Base-by-base conservation (phyloP, 2,113 vertebrate genomes). In the Rallus limicola region DNA sequence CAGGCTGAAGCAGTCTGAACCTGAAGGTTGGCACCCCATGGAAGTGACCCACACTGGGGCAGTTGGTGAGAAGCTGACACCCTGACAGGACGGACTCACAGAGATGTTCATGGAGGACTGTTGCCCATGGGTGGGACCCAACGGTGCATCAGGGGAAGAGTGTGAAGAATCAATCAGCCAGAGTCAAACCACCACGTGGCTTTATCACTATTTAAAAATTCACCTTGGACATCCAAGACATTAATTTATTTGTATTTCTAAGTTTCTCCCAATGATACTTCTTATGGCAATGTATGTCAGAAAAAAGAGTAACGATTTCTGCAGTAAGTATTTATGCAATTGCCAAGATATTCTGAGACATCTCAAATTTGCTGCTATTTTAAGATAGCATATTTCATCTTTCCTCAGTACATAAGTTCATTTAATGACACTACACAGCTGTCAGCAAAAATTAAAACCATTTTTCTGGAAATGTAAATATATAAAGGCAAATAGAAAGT, bases 171-270 rank as follows among this genome's bases (percentile, higher is more conserved):
- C 44, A 46, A 46, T 46, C 44, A 46, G 44, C 44, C 44, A 46
- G 17, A 19, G 17, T 46, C 44, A 19, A 46, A 46, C 44, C 44
- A 46, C 44, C 5, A 16, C 29, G 20, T 56, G 71, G 40, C 13
- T 52, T 11, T 12, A 46, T 21, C 34, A 23, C 13, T 40, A 13
- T 50, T 78, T 52, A 12, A 86, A 92, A 86, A 38, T 56, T 78
- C 12, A 5, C 74, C 90, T 82, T 62, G 86, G 67, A 87, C 21
- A 40, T 52, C 64, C 46, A 72, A 69, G 75, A 86, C 8, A 3
- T 58, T 91, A 74, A 86, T 88, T 92, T 88, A 23, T 64, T 50
- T 76, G 34, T 83, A 40, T 80, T 92, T 91, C 33, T 87, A 75
- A 88, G 58, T 24, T 92, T 40, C 10, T 93, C 82, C 63, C 70